These are phyloP conservation scores for Patiria pectinifera DNA, from an alignment of 53 echinoderm and acorn worm species.

Conservation along the genomic window DNA sequence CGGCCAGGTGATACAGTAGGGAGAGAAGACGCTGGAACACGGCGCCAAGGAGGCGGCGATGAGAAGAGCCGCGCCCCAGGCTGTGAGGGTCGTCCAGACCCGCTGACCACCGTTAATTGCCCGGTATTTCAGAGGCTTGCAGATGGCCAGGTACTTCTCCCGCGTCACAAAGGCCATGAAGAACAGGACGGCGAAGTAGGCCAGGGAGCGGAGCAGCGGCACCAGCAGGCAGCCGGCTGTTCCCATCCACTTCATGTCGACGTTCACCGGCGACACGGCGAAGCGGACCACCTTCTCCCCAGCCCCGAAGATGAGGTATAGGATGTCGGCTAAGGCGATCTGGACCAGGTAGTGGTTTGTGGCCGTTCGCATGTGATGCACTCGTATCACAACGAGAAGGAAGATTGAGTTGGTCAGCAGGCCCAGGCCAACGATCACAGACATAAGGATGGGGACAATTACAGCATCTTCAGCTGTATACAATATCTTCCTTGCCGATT, in stretches of 20 bases:
- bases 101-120: slow-evolving; percentile 55
- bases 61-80: slow-evolving; percentile 65
- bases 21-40: slow-evolving; percentile 47
- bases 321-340: slow-evolving; percentile 78
- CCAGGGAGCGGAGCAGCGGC: slow-evolving; percentile 58
- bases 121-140: slow-evolving; percentile 70
- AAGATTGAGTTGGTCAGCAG: slow-evolving; percentile 69
- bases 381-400: slow-evolving; percentile 71
- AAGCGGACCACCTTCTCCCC: slow-evolving; percentile 74
- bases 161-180: slow-evolving; percentile 77
- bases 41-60: slow-evolving; percentile 73
- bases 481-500: slow-evolving; percentile 1
- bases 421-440: slow-evolving; percentile 70
- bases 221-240: slow-evolving; percentile 65
- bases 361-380: slow-evolving; percentile 85
- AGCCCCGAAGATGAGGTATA: slow-evolving; percentile 70
- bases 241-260: slow-evolving; percentile 69
- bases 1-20: slow-evolving; percentile 72
- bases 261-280: slow-evolving; percentile 58
- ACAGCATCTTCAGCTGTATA: slow-evolving; percentile 58
- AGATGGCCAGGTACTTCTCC: slow-evolving; percentile 86
- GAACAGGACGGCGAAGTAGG: slow-evolving; percentile 75
- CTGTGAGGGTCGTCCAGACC: slow-evolving; percentile 37
- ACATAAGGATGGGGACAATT: slow-evolving; percentile 75
- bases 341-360: slow-evolving; percentile 90